Evolutionary conservation across 2,797 vertebrate species (phyloP), one percentile per base, ranked within the genome.

Genomic region (Hoplostethus atlanticus): DNA sequence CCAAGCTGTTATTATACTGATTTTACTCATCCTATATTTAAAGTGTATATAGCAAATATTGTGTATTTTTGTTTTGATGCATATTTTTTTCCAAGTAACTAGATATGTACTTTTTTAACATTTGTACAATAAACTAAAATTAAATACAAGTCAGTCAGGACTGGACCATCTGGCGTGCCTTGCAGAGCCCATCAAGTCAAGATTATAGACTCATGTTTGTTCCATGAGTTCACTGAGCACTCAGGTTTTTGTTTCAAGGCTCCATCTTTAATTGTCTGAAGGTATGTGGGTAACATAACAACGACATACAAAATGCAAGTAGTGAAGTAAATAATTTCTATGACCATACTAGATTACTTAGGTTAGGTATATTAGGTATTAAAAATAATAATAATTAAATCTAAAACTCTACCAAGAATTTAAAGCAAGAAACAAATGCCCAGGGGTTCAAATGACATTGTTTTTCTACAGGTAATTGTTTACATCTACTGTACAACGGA

Each of bases 31-130:
- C 10, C 9, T 80, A 48, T 76, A n/a, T 79, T 52, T 75, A 72
- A 73, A 76, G 66, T 91, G 79, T 91, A 87, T 38, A 86, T 82
- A 87, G 59, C 5, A 6, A 56, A 70, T 73, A 51, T 66, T 46
- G n/a, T 71, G 48, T 71, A 56, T 13, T 42, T 53, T 74, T 67
- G 6, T 38, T 16, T n/a, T 15, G 6, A 46, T 47, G 58, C 7
- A 30, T 40, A 55, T 58, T 64, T 25, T 65, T 71, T 36, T 73
- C 40, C 30, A 68, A 2, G n/a, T 8, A 16, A 30, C 40, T 46
- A 2, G 28, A 30, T 15, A 34, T 42, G 34, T 52, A 17, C 9
- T 17, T 48, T 60, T 74, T 73, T 30, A 31, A 38, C 21, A 15
- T 25, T 10, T 53, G 60, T 70, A 54, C 25, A 89, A 84, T 84